Evolutionary conservation across 2,888 invertebrate species (phyloP), one percentile per base, ranked within the genome.

Genomic region (Scrobipalpa costella): DNA sequence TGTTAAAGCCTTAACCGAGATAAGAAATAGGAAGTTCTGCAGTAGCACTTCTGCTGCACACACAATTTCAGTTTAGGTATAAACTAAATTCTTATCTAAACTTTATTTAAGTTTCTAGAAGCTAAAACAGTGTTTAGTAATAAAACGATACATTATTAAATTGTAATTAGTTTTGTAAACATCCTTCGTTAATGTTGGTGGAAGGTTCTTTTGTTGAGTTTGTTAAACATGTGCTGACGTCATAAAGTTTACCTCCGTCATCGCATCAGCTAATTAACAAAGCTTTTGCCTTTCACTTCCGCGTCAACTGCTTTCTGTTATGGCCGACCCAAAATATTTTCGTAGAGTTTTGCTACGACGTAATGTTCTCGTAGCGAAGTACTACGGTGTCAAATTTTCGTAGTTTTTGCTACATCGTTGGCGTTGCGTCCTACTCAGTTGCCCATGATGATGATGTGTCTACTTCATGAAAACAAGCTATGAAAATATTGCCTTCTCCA

Each of bases 401-500:
- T 40, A 40, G 40, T 13, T 0, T 40, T 44, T 44, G n/a, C n/a
- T 15, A 44, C n/a, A 27, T 27, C 27, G n/a, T 6, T 6, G 1
- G 1, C 38, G 38, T 38, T 38, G 38, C n/a, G 40, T 40, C n/a
- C n/a, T n/a, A n/a, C n/a, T n/a, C n/a, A n/a, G 40, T 38, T 3
- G n/a, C n/a, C 13, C 13, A n/a, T n/a, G 11, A 40, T 7, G 13
- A 40, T 40, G 40, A 44, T 44, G 44, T 61, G 11, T 36, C 11
- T 50, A 50, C 47, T 61, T 7, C 61, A 36, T 33, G 44, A 7
- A 8, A 33, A 5, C 38, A 8, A 13, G 17, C 11, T 33, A n/a
- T 44, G 7, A n/a, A 13, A 52, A 58, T 19, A 59, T 19, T 59
- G 59, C 59, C 59, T 19, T 11, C 44, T 59, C 59, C 59, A 61